Evolutionary conservation across 2,113 vertebrate genomes (phyloP).

Genomic region (Aythya baeri): DNA sequence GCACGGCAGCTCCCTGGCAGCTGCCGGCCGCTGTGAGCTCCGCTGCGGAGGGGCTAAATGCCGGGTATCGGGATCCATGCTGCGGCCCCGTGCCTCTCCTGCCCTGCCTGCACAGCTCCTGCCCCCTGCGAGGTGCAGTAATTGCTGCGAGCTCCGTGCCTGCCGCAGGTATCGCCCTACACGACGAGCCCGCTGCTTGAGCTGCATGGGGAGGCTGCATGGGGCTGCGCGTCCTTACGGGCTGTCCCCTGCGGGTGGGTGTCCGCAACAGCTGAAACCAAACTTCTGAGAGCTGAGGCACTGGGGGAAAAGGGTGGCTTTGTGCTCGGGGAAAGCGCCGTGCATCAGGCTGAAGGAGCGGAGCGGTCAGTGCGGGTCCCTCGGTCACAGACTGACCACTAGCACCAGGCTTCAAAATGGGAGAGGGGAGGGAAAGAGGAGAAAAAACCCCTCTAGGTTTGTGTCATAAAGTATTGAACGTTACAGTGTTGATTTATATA

Average conservation of each 20-base stretch:
- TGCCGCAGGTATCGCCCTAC: rapidly evolving
- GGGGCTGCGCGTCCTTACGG: neutral
- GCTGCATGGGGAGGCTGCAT: neutral
- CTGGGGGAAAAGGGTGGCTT: neutral
- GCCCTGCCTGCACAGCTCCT: neutral
- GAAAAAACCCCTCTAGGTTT: neutral
- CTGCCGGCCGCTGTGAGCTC: neutral
- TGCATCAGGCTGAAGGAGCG: rapidly evolving
- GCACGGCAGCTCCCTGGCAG: neutral
- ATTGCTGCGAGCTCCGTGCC: rapidly evolving
- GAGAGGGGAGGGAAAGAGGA: rapidly evolving
- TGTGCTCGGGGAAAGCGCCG: rapidly evolving
- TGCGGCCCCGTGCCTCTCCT: rapidly evolving
- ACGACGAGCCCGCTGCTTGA: rapidly evolving
- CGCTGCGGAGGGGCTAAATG: too few relatives aligned
- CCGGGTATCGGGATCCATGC: neutral
- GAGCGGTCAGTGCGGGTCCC: neutral
- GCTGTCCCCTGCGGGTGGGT: neutral
- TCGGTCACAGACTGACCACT: neutral
- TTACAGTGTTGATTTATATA: neutral
- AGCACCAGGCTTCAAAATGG: neutral
- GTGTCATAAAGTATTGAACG: neutral
- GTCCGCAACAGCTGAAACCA: neutral
- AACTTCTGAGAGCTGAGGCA: neutral
- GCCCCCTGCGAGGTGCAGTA: neutral